phyloP scores from a whole-genome alignment of 2,797 vertebrate species.

The Euthynnus affinis region DNA sequence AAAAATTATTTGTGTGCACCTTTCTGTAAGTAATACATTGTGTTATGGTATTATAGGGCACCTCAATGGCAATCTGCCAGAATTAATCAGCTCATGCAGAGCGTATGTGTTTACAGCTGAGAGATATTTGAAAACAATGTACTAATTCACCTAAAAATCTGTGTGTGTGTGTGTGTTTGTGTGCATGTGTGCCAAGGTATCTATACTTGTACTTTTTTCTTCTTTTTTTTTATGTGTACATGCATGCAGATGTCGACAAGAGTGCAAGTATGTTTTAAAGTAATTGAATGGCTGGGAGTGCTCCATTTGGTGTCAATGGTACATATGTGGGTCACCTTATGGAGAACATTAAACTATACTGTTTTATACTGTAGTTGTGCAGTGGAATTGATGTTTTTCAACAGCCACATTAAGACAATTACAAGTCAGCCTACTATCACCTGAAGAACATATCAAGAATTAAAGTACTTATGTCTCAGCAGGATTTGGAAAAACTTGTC shows the following conservation, averaged over 20 bases:
- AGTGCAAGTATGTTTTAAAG: slow-evolving; percentile 58
- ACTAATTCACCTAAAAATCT: slow-evolving; percentile 51
- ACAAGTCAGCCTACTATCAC: too few relatives aligned
- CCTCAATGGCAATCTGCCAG: slow-evolving; percentile 54
- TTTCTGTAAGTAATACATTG: slow-evolving; percentile 61
- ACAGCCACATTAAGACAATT: too few relatives aligned
- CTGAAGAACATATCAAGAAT: too few relatives aligned
- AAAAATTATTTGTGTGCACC: slow-evolving; percentile 60
- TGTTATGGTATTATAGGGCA: slow-evolving; percentile 52
- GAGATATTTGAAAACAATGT: slow-evolving; percentile 59
- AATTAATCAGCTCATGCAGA: slow-evolving; percentile 57
- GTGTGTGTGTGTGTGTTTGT: slow-evolving; percentile 3
- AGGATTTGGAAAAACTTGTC: too few relatives aligned
- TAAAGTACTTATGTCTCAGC: too few relatives aligned
- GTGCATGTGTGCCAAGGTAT: neutral
- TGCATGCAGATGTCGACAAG: slow-evolving; percentile 25
- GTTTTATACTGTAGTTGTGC: slow-evolving; percentile 3
- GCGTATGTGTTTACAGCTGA: slow-evolving; percentile 62
- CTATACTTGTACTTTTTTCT: neutral
- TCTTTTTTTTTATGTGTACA: neutral
- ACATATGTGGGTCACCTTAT: slow-evolving; percentile 57
- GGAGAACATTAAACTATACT: slow-evolving; percentile 49
- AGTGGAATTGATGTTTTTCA: slow-evolving; percentile 27
- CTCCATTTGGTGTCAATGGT: slow-evolving; percentile 54
- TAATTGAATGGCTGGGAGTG: slow-evolving; percentile 52